Conservation (phyloP, 1,140 invertebrate species). For the Calephelis nemesis region DNA sequence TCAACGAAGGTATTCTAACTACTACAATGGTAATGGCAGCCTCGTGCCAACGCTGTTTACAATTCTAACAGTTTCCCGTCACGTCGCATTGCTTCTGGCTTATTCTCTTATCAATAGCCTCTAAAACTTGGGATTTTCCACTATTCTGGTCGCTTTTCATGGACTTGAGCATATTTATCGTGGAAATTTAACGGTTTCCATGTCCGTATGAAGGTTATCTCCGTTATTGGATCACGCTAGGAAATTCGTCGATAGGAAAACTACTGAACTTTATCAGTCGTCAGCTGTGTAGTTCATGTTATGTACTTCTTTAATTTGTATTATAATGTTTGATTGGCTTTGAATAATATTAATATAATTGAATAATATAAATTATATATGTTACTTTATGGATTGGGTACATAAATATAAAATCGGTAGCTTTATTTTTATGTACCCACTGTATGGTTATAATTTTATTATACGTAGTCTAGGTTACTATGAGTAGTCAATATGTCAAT, state of each 20-base stretch:
- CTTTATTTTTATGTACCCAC: too few relatives aligned
- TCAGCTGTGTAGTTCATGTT: conserved; percentile 10
- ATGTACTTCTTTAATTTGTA: too few relatives aligned
- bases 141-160: background rate
- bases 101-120: conserved; percentile 15
- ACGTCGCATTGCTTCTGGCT: background rate
- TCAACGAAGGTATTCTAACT: background rate
- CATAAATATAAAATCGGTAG: too few relatives aligned
- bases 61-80: conserved; percentile 5
- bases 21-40: background rate
- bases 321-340: background rate
- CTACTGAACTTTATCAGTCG: conserved; percentile 12
- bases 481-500: too few relatives aligned
- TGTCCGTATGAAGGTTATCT: conserved; percentile 14
- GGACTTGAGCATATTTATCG: background rate
- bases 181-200: background rate
- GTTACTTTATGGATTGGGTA: too few relatives aligned
- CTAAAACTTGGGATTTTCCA: conserved; percentile 12
- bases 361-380: too few relatives aligned
- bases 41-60: background rate
- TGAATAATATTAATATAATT: background rate
- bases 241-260: conserved; percentile 15
- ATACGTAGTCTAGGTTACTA: too few relatives aligned
- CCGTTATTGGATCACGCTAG: conserved; percentile 10
- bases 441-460: too few relatives aligned